These are phyloP conservation scores for Leptodactylus fallax DNA, from an alignment of 2,797 vertebrate species.

Conservation along the genomic window DNA sequence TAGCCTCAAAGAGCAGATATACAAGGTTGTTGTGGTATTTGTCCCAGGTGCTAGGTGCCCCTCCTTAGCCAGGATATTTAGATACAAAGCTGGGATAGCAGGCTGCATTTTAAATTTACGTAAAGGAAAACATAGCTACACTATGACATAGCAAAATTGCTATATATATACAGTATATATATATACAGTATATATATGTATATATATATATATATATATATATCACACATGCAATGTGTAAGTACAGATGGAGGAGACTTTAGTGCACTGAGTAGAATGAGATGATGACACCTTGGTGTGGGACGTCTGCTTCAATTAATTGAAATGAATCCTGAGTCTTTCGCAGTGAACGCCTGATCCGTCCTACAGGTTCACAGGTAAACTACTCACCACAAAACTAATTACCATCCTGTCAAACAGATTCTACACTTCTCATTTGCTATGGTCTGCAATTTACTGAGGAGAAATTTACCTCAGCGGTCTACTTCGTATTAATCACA, in stretches of 20 bases:
- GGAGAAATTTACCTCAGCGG: neutral
- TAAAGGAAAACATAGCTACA: neutral
- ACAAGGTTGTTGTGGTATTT: neutral
- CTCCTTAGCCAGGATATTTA: neutral
- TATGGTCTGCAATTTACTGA: neutral
- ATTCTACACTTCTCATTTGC: constrained; percentile 24
- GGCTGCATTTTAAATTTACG: neutral
- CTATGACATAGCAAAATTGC: neutral
- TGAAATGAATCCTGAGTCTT: neutral
- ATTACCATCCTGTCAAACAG: constrained; percentile 17
- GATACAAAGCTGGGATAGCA: neutral
- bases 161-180: too few species aligned
- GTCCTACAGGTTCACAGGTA: neutral
- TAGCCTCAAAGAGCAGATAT: too few species aligned
- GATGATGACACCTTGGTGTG: too few species aligned
- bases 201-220: too few species aligned
- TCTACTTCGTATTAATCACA: neutral
- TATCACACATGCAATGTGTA: neutral
- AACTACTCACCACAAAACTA: constrained; percentile 23
- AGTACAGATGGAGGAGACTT: neutral
- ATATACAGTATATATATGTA: too few species aligned
- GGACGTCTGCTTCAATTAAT: neutral
- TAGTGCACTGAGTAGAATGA: neutral
- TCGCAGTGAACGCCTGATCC: neutral
- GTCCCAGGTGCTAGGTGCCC: neutral